Base-by-base conservation (phyloP, 1,140 invertebrate species). In the Bombus sylvicola region DNA sequence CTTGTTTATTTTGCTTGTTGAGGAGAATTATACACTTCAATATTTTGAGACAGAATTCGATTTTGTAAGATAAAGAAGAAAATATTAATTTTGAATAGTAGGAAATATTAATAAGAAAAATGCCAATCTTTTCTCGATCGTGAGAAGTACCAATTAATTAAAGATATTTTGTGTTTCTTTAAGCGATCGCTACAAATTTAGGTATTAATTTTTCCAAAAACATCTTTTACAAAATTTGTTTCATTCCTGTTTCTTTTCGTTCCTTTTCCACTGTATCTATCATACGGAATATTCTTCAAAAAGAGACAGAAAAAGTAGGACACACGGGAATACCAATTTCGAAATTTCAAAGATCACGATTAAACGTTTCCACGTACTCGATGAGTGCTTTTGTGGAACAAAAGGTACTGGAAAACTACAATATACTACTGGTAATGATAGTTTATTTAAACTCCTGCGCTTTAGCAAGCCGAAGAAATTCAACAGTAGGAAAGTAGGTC, bases 401-500 rank as follows among this genome's bases (percentile, higher is more conserved):
- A 22, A 71, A 43, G n/a, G 10, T 25, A 28, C 22, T 41, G 9
- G 3, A 39, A 53, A n/a, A 41, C 12, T 72, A 10, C n/a, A 73
- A 73, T 15, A 43, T 2, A 15, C 1, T 22, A 18, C 1, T 10
- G 22, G n/a, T 34, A 37, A 62, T 59, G 10, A 62, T 82, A 62
- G 34, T 74, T 74, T 41, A 73, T 34, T 41, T 8, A n/a, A 77
- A 68, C 66, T 57, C 1, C 37, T 57, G 64, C 12, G 37, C 28
- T 64, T 75, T 76, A 8, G 57, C 41, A 39, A 82, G 15, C 12
- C 39, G n/a, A 28, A 66, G 81, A 82, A 82, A 80, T 84, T 72
- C 41, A 71, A n/a, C 34, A 22, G n/a, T 25, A 47, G 53, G 68
- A 79, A 84, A 79, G 83, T 72, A 15, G 83, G 83, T 80, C 66